Conservation (phyloP, 2,888 invertebrate genomes). For the Aleiodes alternator region DNA sequence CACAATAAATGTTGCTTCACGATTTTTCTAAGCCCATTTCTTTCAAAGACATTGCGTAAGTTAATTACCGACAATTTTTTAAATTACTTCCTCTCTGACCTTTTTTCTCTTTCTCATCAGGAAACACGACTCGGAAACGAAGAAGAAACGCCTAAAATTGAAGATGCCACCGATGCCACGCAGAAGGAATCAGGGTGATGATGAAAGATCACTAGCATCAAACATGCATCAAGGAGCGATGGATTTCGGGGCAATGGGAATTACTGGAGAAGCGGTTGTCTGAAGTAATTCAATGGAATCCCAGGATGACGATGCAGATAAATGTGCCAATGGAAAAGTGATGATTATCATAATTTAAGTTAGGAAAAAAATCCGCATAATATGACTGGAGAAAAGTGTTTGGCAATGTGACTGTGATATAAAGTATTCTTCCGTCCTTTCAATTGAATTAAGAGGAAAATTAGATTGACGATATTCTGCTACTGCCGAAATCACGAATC, state of each 20-base stretch:
- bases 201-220: conserved; percentile 62
- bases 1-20: no score
- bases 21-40: no score
- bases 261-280: conserved; percentile 57
- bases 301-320: no score
- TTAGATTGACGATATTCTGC: no score
- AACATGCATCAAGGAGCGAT: conserved; percentile 66
- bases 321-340: no score
- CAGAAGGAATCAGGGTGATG: conserved; percentile 56
- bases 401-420: conserved; percentile 22
- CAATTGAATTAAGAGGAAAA: no score
- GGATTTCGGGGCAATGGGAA: conserved; percentile 54
- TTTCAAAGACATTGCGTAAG: no score
- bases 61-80: no score
- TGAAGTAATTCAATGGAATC: not conserved
- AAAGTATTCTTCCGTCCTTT: not conserved
- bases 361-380: not conserved
- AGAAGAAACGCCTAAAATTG: conserved; percentile 60
- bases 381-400: not conserved
- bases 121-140: conserved; percentile 55
- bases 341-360: not conserved
- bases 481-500: not conserved
- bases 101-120: conserved; percentile 52
- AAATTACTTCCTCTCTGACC: not conserved
- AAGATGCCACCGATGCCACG: conserved; percentile 62